Evolutionary conservation across 1,140 invertebrate genomes (phyloP), one percentile per base, ranked within the genome.

Genomic region (Pollicipes pollicipes): DNA sequence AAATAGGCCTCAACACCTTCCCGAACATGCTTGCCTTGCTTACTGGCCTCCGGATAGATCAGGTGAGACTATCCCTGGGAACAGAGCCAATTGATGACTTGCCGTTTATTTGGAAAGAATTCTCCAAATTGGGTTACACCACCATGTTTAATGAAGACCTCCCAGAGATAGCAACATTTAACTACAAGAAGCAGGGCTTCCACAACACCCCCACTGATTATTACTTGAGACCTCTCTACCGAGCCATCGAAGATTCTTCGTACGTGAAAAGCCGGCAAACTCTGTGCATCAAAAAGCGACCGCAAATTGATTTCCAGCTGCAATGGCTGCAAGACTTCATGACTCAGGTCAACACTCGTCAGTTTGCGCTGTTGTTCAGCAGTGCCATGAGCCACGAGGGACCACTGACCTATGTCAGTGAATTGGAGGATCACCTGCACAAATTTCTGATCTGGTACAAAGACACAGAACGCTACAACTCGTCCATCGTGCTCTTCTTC

Each of bases 1-100:
- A 91, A 82, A 84, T 91, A 6, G 90, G 83, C 0, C 89, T 90
- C 75, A 91, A 93, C 76, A 91, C 90, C 0, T 92, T 88, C 77
- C 89, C 89, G 0, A 93, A 94, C 78, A 74, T 93, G 32, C 83
- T 90, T 0, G 85, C 90, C 0, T 79, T 89, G 16, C 77, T 93
- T 0, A 86, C 85, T 1, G 90, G 90, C 0, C 75, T 86, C 27
- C 83, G 78, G 45, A 82, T 83, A 28, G 78, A 79, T 1, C 88
- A 88, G 74, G 74, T 91, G 31, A 77, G 79, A n/a, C n/a, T n/a
- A 17, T 58, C 21, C 45, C 45, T 58, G 45, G 13, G 45, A 6
- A 2, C 13, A 2, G 13, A 24, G 2, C 21, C 45, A 2, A 89
- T 86, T 73, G 88, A 90, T 75, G 75, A 82, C 58, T 93, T 90